A percentile compares a stretch with the other conserved stretches of the same genome.
Evolutionary conservation across 2,888 invertebrate genomes (phyloP).

Genomic region (Nemapogon koenigi): DNA sequence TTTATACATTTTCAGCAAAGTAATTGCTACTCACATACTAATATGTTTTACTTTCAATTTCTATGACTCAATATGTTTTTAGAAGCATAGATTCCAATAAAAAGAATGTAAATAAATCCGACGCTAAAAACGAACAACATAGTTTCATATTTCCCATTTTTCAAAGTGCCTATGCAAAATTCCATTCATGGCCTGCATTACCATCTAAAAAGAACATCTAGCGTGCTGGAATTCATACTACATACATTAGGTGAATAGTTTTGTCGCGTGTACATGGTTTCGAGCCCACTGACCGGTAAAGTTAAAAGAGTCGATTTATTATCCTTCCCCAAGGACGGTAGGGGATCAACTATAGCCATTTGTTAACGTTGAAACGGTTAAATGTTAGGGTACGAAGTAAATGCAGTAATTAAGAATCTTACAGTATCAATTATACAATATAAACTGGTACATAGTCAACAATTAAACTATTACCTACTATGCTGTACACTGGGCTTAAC

Average conservation of each 20-base stretch:
- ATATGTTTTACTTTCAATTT: no score
- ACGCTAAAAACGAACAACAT: no score
- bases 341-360: slow-evolving; percentile 7
- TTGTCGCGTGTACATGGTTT: slow-evolving; percentile 33
- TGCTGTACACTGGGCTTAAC: no score
- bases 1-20: no score
- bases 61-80: no score
- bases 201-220: slow-evolving; percentile 5
- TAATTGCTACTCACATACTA: no score
- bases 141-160: no score
- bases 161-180: neutral
- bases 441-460: no score
- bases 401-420: slow-evolving; percentile 4
- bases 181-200: slow-evolving; percentile 5
- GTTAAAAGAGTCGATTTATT: slow-evolving; percentile 10
- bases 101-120: no score
- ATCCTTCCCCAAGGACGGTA: slow-evolving; percentile 8
- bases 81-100: no score
- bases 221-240: slow-evolving; percentile 8
- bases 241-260: slow-evolving; percentile 35
- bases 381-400: slow-evolving; percentile 8
- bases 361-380: slow-evolving; percentile 8
- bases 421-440: no score
- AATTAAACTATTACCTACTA: no score
- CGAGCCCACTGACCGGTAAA: slow-evolving; percentile 7